Conservation (phyloP, 2,888 invertebrate genomes). For the Chrysina gloriosa region DNA sequence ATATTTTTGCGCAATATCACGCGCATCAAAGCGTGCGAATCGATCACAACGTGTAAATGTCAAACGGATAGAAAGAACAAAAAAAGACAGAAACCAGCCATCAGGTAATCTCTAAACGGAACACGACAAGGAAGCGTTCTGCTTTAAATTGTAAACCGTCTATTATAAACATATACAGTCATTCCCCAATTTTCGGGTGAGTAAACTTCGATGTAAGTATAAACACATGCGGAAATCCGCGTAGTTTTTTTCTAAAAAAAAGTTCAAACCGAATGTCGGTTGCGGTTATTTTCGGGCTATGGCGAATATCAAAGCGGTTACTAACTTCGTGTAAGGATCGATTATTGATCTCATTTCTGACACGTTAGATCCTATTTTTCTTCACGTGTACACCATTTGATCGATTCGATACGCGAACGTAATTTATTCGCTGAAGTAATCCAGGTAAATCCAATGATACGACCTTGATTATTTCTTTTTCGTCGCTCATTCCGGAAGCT, state of each 20-base stretch:
- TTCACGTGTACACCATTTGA: not conserved
- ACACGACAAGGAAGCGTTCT: too few species aligned
- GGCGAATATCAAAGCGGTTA: not conserved
- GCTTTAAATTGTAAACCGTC: too few species aligned
- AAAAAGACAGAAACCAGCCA: too few species aligned
- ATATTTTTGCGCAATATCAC: too few species aligned
- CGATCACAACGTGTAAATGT: too few species aligned
- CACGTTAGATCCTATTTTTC: not conserved
- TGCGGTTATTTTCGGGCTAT: not conserved
- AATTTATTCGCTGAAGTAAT: not conserved
- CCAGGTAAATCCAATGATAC: slow-evolving; percentile 18
- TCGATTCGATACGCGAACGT: not conserved
- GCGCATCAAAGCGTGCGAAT: too few species aligned
- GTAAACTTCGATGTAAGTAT: too few species aligned
- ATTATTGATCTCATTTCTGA: not conserved
- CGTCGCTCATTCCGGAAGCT: slow-evolving; percentile 13
- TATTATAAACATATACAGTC: too few species aligned
- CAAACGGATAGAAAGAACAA: too few species aligned
- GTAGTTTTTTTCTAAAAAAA: not conserved
- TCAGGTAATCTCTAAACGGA: too few species aligned
- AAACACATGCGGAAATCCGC: not conserved
- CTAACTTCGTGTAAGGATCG: not conserved
- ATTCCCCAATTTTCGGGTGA: too few species aligned
- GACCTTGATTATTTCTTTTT: slow-evolving; percentile 21
- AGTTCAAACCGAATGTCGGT: not conserved